phyloP scores from a whole-genome alignment of 2,888 invertebrate genomes.

The Lamellibrachia satsuma region DNA sequence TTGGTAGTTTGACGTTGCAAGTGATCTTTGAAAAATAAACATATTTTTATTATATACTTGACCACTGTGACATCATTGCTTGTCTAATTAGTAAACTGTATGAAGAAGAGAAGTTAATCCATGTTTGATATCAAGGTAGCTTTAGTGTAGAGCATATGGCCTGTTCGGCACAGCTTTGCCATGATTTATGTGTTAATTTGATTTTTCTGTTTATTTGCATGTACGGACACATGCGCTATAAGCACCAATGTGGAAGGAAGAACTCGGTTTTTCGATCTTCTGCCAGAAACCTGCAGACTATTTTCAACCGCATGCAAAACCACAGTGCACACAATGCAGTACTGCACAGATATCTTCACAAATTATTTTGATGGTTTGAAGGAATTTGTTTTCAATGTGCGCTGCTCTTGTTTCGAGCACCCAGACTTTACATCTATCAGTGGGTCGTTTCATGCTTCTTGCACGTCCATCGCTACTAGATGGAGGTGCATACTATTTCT shows the following conservation, averaged over 20 bases:
- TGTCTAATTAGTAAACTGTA: not conserved
- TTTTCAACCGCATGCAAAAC: not conserved
- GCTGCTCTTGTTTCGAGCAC: not conserved
- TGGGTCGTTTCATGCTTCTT: not conserved
- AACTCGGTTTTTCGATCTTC: not conserved
- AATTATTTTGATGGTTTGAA: not conserved
- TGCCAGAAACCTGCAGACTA: not conserved
- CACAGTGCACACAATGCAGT: not conserved
- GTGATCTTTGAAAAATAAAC: not conserved
- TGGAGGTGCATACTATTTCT: not conserved
- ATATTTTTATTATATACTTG: conserved; percentile 17
- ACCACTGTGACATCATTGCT: not conserved
- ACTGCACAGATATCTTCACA: not conserved
- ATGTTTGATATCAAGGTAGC: not conserved
- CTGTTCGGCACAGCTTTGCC: conserved; percentile 2
- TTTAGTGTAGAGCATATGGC: not conserved
- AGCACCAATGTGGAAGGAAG: not conserved
- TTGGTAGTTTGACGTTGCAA: not conserved
- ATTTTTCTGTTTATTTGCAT: conserved; percentile 13
- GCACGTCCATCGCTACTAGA: not conserved
- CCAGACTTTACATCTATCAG: too few species aligned
- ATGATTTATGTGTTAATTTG: conserved; percentile 6
- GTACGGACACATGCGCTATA: not conserved
- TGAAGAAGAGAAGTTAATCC: not conserved
- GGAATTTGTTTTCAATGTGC: not conserved